These are phyloP conservation scores for Leptogaster cylindrica DNA, from an alignment of 2,888 invertebrate species.

Conservation along the genomic window DNA sequence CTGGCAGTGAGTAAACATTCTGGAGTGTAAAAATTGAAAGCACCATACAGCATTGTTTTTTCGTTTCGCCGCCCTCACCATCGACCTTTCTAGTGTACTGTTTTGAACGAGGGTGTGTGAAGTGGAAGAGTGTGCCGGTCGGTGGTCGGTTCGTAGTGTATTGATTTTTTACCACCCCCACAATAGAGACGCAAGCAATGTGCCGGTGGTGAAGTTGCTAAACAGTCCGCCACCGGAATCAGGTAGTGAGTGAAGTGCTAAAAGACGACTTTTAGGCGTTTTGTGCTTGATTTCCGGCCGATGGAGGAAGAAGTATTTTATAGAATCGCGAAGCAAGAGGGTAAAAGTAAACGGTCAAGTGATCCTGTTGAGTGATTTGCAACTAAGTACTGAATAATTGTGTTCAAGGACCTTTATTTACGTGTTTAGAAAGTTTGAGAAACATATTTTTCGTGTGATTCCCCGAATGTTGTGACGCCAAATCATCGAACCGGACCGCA, in stretches of 20 bases:
- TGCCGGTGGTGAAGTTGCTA: not conserved
- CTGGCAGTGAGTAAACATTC: not conserved
- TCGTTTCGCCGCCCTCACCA: not conserved
- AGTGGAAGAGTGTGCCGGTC: constrained; percentile 34
- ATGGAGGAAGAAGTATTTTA: no score
- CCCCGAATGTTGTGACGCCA: no score
- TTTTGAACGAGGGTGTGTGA: constrained; percentile 5
- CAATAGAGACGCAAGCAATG: not conserved
- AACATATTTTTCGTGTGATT: no score
- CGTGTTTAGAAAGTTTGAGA: no score
- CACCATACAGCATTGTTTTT: not conserved
- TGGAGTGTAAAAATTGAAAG: constrained; percentile 20
- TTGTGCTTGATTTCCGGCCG: constrained; percentile 7
- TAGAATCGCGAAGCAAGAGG: constrained; percentile 1
- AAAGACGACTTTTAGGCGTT: constrained; percentile 31
- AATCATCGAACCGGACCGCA: no score
- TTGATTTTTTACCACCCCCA: constrained; percentile 36
- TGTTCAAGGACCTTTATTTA: no score
- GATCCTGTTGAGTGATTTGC: no score
- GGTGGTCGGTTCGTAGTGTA: constrained; percentile 41
- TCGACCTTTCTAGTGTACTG: no score
- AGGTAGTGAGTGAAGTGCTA: constrained; percentile 7
- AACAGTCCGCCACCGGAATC: constrained; percentile 17
- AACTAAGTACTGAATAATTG: no score
- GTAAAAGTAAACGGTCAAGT: not conserved